phyloP scores from a whole-genome alignment of 2,797 vertebrate species.

The Syndactyla subalaris region DNA sequence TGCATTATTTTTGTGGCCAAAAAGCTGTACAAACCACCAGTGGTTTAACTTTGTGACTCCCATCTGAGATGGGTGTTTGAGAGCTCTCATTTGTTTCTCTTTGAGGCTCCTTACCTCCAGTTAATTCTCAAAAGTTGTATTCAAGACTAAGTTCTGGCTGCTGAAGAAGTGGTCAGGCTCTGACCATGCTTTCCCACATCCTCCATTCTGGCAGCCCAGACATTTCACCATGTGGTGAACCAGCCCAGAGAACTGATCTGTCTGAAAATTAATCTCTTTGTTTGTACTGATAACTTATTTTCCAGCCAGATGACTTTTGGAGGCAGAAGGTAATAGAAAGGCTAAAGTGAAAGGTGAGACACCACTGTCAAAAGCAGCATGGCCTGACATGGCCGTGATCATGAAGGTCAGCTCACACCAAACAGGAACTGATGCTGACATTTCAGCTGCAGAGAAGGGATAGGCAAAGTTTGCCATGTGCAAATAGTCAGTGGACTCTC shows the following conservation, averaged over 20 bases:
- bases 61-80: background rate
- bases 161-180: background rate
- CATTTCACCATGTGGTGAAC: background rate
- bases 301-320: background rate
- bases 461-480: background rate
- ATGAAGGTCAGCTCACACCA: background rate
- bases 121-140: background rate
- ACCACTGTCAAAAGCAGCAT: background rate
- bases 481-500: background rate
- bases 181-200: background rate
- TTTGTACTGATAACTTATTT: background rate
- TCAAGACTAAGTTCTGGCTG: background rate
- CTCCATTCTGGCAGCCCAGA: background rate
- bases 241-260: background rate
- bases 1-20: background rate
- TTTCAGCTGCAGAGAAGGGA: background rate
- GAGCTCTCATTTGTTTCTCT: background rate
- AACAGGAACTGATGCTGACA: background rate
- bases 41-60: background rate
- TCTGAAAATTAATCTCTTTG: background rate
- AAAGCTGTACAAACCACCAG: background rate
- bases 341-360: background rate
- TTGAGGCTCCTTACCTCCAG: background rate
- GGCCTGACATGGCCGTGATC: background rate
- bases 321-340: background rate